These are phyloP conservation scores for Rhopalosiphum maidis DNA, from an alignment of 1,140 invertebrate genomes.

Conservation along the genomic window DNA sequence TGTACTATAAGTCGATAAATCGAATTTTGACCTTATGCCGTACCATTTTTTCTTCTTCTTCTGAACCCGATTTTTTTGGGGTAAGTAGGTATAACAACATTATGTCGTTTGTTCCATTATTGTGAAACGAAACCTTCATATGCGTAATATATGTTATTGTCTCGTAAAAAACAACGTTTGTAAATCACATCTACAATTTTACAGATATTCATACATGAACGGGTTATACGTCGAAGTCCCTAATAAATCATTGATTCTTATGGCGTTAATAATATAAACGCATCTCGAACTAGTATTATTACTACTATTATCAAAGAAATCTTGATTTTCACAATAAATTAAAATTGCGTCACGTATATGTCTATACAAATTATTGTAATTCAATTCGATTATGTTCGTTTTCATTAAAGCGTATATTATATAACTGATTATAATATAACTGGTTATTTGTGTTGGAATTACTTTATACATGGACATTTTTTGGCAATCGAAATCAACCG, in stretches of 20 bases:
- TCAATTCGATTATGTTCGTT: not conserved
- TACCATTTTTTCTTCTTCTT: not conserved
- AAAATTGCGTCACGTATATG: not conserved
- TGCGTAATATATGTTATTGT: not conserved
- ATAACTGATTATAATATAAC: not conserved
- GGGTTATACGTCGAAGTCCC: not conserved
- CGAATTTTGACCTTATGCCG: not conserved
- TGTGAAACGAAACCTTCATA: not conserved
- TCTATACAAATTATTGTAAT: not conserved
- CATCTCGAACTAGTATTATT: not conserved
- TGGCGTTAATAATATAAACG: not conserved
- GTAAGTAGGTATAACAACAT: not conserved
- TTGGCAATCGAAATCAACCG: not conserved
- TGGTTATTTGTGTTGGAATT: constrained; percentile 22
- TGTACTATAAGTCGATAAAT: not conserved
- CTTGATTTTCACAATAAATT: not conserved
- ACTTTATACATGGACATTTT: not conserved
- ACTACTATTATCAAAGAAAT: not conserved
- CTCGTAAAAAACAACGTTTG: not conserved
- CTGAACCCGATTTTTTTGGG: not conserved
- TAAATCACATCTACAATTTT: not conserved
- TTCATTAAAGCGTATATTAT: not conserved
- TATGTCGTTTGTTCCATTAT: not conserved
- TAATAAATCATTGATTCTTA: not conserved
- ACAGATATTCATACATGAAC: not conserved